phyloP scores from a whole-genome alignment of 1,140 invertebrate species.

The Diorhabda elongata region DNA sequence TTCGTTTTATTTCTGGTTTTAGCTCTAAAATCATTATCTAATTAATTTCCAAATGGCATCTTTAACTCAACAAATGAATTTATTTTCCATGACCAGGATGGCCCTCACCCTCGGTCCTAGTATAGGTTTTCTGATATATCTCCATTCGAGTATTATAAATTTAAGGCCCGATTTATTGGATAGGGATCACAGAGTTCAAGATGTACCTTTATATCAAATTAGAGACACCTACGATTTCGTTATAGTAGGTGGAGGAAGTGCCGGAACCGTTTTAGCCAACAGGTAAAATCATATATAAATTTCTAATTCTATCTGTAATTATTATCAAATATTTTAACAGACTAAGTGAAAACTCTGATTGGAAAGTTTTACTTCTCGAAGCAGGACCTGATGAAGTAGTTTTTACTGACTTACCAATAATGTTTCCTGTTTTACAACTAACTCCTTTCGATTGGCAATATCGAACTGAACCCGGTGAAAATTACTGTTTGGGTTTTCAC shows the following conservation, averaged over 20 bases:
- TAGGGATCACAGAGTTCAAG: conserved; percentile 45
- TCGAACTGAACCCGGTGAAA: conserved; percentile 79
- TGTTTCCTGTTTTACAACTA: conserved; percentile 70
- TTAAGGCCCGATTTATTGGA: conserved; percentile 67
- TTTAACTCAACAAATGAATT: conserved; percentile 35
- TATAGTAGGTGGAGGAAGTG: conserved; percentile 77
- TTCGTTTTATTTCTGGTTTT: background rate
- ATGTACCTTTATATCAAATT: conserved; percentile 49
- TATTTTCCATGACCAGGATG: conserved; percentile 56
- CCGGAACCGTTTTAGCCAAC: conserved; percentile 75
- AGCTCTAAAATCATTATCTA: background rate
- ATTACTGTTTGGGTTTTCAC: conserved; percentile 63
- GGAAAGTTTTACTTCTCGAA: conserved; percentile 75
- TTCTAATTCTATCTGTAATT: background rate
- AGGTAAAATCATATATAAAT: background rate
- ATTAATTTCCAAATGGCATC: conserved; percentile 19
- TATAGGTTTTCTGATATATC: conserved; percentile 56
- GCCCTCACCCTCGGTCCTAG: conserved; percentile 58
- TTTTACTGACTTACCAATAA: conserved; percentile 67
- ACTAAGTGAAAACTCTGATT: conserved; percentile 63
- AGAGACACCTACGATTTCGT: conserved; percentile 67
- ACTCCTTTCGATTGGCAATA: conserved; percentile 82
- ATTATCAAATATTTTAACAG: conserved; percentile 40
- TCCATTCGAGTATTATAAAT: conserved; percentile 57
- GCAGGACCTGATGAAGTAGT: conserved; percentile 74